Base-by-base conservation (phyloP, 92 coral and sea anemone species). In the Siderastrea siderea region DNA sequence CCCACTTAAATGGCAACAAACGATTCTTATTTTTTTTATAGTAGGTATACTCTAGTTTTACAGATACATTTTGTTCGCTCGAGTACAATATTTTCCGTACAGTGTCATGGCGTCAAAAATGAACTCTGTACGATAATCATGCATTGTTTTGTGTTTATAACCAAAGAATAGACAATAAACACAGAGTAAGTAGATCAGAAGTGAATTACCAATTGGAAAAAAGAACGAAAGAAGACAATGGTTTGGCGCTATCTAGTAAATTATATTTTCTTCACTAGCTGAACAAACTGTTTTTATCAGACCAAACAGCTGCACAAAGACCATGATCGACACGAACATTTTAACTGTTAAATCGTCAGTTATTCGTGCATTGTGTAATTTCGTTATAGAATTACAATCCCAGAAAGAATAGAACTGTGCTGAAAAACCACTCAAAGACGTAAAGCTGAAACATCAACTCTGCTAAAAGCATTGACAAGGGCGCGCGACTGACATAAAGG, bases 251-350 rank as follows among this genome's bases (percentile, higher is more conserved):
- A 84, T 84, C 81, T 84, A 17, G 80, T 74, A 84, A 84, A 84
- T 84, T 84, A 63, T 84, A 72, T 84, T 84, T 84, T 83, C 79
- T 74, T 60, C 87, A 26, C 71, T 60, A 47, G 15, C 87, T 84
- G 87, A 84, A 74, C 87, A 84, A 84, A 84, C 81, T 74, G 67
- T 84, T 84, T 73, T 80, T 67, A 90, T 90, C 87, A 45, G 55
- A 65, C 80, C 50, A 80, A 72, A 81, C 93, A 90, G 93, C 93
- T 90, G 91, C 74, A 45, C 69, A 90, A 90, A 81, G 91, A 77
- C 38, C 60, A 60, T 75, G 84, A 88, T 73, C 75, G 89, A 90
- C 88, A 84, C 47, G 90, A 90, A 75, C 86, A 82, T 82, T 80
- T 77, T 73, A 90, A 76, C 82, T 78, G 87, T 87, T 81, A 85